Percentiles rank a stretch among this genome's conserved stretches.
These are phyloP conservation scores for Eretmocerus hayati DNA, from an alignment of 2,888 invertebrate genomes.

Conservation along the genomic window DNA sequence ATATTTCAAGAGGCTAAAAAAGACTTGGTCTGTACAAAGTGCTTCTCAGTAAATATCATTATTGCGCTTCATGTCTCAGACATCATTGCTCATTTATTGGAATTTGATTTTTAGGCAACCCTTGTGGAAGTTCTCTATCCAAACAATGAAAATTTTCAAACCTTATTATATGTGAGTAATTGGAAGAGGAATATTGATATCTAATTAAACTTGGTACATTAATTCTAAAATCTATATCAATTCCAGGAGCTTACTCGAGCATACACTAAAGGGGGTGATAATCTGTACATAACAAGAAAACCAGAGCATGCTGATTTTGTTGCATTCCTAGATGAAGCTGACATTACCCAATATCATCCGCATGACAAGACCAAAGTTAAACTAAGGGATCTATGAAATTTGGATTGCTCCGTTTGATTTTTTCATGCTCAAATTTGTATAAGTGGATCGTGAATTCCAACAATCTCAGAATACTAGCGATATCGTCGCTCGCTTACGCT, in stretches of 20 bases:
- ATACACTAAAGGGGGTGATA: conserved; percentile 36
- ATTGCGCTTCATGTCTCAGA: neutral
- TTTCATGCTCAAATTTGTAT: too few species aligned
- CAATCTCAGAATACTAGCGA: too few species aligned
- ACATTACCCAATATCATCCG: conserved; percentile 33
- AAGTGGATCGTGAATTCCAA: too few species aligned
- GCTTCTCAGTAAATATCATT: neutral
- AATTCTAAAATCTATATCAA: too few species aligned
- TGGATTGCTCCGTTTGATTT: too few species aligned
- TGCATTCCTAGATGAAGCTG: conserved; percentile 34
- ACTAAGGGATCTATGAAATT: conserved; percentile 28
- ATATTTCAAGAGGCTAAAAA: conserved; percentile 29
- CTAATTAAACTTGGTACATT: neutral
- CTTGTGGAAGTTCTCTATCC: conserved; percentile 34
- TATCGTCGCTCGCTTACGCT: too few species aligned
- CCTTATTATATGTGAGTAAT: conserved; percentile 32
- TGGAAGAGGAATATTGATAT: neutral
- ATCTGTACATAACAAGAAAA: conserved; percentile 32
- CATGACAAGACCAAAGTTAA: conserved; percentile 35
- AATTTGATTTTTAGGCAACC: conserved; percentile 23
- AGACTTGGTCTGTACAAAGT: conserved; percentile 33
- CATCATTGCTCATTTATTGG: neutral
- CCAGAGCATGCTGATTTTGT: conserved; percentile 23
- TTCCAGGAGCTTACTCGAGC: conserved; percentile 32
- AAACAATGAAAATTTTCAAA: conserved; percentile 26